Evolutionary conservation across 2,113 vertebrate species (phyloP), one percentile per base, ranked within the genome.

Genomic region (Centropristis striata): DNA sequence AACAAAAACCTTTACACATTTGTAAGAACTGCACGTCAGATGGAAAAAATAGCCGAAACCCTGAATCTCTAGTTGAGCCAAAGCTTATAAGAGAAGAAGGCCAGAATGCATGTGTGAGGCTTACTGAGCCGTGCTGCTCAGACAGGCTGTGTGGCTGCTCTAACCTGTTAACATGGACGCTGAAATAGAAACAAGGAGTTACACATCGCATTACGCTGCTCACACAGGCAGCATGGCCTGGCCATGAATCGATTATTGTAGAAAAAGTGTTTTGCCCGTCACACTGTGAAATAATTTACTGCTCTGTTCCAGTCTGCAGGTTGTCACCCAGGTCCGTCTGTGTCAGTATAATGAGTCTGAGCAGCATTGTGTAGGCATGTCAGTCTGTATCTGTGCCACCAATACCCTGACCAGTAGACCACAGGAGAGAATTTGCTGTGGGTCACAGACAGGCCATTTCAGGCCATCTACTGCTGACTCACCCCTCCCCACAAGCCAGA

Each of bases 381-480:
- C 80, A 73, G 64, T 64, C 25, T 86, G 59, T 49, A 61, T 80
- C 76, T 66, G 44, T 37, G 53, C 72, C 32, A 21, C 71, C 44
- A 60, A 15, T 37, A 73, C 37, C 67, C 71, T 80, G 79, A 71
- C 50, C 72, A 84, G 68, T 41, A 46, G 79, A 80, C 83, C 82
- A 80, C 53, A 63, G 83, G 54, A 75, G 44, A 18, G 60, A 79
- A 73, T 78, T 72, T 57, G 70, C 55, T 51, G 41, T 0, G 37
- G 86, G 87, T 86, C 76, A 78, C 55, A 76, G 80, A 82, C 68
- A 64, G 87, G 82, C 74, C 83, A 72, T 78, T 74, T 64, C 28
- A 80, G 70, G 71, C 68, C 55, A 67, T 63, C 50, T 46, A 83
- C 59, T 60, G 68, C 78, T 23, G 64, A 75, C 61, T 47, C 78